A percentile compares a stretch with the other conserved stretches of the same genome.
These are phyloP conservation scores for Mactra quadrangularis DNA, from an alignment of 1,140 invertebrate species.

Conservation along the genomic window DNA sequence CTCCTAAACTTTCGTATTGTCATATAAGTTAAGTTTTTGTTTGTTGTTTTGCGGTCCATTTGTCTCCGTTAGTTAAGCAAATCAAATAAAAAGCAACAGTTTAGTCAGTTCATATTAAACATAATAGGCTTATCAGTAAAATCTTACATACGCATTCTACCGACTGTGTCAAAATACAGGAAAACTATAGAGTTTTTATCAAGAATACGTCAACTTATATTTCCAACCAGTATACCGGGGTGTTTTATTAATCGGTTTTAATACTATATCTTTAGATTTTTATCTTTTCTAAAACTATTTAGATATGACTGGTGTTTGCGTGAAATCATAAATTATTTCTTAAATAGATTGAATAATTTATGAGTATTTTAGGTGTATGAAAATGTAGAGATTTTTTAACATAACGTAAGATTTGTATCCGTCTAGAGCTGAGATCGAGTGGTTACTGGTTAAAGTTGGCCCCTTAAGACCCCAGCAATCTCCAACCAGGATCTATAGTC, in stretches of 20 bases:
- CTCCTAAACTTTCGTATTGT: too few relatives aligned
- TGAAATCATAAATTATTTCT: constrained; percentile 41
- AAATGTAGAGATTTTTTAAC: too few relatives aligned
- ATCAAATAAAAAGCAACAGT: constrained; percentile 34
- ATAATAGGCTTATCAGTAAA: constrained; percentile 15
- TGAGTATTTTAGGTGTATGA: too few relatives aligned
- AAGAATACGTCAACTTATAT: constrained; percentile 53
- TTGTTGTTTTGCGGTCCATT: constrained; percentile 4
- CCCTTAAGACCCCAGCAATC: too few relatives aligned
- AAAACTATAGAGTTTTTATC: constrained; percentile 53
- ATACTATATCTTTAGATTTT: constrained; percentile 51
- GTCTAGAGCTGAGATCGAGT: too few relatives aligned
- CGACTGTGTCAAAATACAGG: constrained; percentile 57
- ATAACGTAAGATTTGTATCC: too few relatives aligned
- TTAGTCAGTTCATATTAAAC: constrained; percentile 40
- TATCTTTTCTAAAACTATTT: constrained; percentile 51
- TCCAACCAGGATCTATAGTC: too few relatives aligned
- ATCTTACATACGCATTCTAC: constrained; percentile 42
- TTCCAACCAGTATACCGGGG: constrained; percentile 38
- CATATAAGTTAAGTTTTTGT: not conserved
- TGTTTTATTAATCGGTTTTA: constrained; percentile 49
- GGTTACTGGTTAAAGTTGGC: too few relatives aligned
- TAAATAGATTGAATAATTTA: constrained; percentile 32
- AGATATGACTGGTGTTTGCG: constrained; percentile 29
- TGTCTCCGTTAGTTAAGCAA: constrained; percentile 30